These are phyloP conservation scores for Meta bourneti DNA, from an alignment of 2,888 invertebrate species.

Conservation along the genomic window DNA sequence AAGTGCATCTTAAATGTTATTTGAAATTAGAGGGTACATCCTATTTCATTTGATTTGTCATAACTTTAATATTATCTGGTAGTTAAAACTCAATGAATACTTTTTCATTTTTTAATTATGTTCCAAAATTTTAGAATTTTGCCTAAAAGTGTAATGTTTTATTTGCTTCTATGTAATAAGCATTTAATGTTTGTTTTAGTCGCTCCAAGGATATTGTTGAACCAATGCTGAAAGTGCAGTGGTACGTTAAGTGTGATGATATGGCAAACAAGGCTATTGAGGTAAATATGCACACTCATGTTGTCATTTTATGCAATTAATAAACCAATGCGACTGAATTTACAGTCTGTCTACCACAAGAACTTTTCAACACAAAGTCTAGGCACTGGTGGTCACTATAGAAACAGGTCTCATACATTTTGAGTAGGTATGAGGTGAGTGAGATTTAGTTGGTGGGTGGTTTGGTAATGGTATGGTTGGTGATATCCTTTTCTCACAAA, in stretches of 20 bases:
- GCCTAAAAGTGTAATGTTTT: not conserved
- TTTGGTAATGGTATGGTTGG: too few species aligned
- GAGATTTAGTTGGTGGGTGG: too few species aligned
- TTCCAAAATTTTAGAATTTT: not conserved
- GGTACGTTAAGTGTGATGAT: conserved; percentile 94
- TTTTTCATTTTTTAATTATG: not conserved
- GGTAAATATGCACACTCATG: conserved; percentile 77
- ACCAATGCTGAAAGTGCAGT: conserved; percentile 96
- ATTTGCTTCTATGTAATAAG: not conserved
- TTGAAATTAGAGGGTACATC: too few species aligned
- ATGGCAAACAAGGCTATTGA: conserved; percentile 94
- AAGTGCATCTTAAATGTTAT: too few species aligned
- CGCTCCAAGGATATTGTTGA: conserved; percentile 98
- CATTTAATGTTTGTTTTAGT: conserved; percentile 82
- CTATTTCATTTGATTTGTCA: too few species aligned
- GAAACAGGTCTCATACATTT: too few species aligned
- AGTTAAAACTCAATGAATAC: not conserved
- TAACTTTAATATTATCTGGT: too few species aligned
- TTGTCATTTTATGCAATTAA: not conserved
- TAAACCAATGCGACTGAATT: not conserved
- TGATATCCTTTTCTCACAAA: too few species aligned
- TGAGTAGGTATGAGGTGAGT: too few species aligned
- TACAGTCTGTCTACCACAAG: too few species aligned
- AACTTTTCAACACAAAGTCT: too few species aligned
- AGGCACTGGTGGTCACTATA: too few species aligned